Percentiles rank a stretch among this genome's conserved stretches.
phyloP scores from a whole-genome alignment of 2,113 vertebrate genomes.

The Chionis minor region DNA sequence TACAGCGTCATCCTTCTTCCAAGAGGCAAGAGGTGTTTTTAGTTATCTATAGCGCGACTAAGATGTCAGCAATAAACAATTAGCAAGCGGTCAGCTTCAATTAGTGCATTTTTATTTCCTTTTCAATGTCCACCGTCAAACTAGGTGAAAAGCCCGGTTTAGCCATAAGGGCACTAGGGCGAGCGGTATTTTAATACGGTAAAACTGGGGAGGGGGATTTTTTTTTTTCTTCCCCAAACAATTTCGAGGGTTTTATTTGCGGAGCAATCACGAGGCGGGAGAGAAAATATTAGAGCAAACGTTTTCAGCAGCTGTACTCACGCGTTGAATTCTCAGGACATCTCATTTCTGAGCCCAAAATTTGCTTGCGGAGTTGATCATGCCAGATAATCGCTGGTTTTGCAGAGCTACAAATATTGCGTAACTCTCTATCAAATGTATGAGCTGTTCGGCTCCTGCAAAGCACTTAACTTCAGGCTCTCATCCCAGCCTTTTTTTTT shows the following conservation, averaged over 20 bases:
- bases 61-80: not conserved
- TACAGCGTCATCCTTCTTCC: not conserved
- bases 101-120: not conserved
- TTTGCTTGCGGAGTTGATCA: not conserved
- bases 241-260: not conserved
- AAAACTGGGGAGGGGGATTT: not conserved
- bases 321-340: not conserved
- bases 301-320: slow-evolving; percentile 29
- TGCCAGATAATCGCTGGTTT: not conserved
- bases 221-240: not conserved
- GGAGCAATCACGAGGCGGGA: not conserved
- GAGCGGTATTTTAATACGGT: not conserved
- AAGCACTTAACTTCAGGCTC: not conserved
- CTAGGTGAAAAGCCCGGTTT: accelerated
- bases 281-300: not conserved
- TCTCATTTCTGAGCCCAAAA: not conserved
- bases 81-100: not conserved
- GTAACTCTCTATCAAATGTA: not conserved
- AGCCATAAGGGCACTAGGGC: not conserved
- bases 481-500: not conserved
- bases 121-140: not conserved
- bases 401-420: slow-evolving; percentile 6
- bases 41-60: not conserved
- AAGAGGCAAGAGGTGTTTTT: not conserved
- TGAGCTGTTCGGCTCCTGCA: not conserved